Evolutionary conservation across 2,113 vertebrate genomes (phyloP), one percentile per base, ranked within the genome.

Genomic region (Thryonomys swinderianus): DNA sequence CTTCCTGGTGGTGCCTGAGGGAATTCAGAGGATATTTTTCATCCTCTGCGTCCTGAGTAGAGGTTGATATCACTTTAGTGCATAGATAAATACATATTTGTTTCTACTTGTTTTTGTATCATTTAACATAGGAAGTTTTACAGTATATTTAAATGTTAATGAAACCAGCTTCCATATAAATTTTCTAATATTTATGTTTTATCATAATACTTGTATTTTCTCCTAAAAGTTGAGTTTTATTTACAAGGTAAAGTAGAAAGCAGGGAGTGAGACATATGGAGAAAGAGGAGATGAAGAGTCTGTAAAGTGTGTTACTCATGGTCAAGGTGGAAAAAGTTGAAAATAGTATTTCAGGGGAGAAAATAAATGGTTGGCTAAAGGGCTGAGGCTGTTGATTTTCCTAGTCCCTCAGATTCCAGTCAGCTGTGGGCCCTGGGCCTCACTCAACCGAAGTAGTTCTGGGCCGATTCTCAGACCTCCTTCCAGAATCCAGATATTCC

Each of bases 381-480:
- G n/a, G n/a, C 3, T 79, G 20, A 83, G 40, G 25, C 79, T 37
- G 23, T 2, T 71, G 55, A 69, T 1, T 76, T 53, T 59, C 53
- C 30, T 7, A 18, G 13, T 45, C 7, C 17, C 61, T 89, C 32
- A 37, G 18, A 64, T 48, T 92, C 42, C n/a, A 80, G 85, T 66
- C 3, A 80, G 21, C 14, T 73, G 78, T 9, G 25, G 86, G 25
- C 3, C 25, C 34, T 42, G 42, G 48, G 11, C 48, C 45, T 67
- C 18, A 13, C 16, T 66, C 18, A 32, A 34, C 10, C 62, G 62
- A 2, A 69, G 57, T 18, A 40, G 8, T 32, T 48, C 27, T 25
- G 20, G n/a, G 42, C 53, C 30, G n/a, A 17, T 91, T 79, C 40
- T 73, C 30, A 64, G 42, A 66, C n/a, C 91, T 91, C 80, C 45